Conservation (phyloP, 2,888 invertebrate species). For the Lacanobia wlatinum region DNA sequence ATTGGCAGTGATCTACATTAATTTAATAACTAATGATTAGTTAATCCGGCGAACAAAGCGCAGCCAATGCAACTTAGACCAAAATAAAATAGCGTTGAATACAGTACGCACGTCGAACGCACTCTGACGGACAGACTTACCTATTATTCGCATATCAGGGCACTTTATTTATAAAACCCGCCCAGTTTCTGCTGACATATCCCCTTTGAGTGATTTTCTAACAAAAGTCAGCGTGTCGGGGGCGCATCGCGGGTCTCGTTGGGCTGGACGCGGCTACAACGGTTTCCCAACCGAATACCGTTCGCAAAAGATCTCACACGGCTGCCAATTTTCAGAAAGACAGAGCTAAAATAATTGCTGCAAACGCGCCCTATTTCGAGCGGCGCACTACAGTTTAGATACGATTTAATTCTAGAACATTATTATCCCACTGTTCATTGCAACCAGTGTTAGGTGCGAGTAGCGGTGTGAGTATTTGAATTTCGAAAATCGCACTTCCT, state of each 20-base stretch:
- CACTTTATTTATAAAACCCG: constrained; percentile 87
- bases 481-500: constrained; percentile 42
- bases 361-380: constrained; percentile 90
- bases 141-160: constrained; percentile 89
- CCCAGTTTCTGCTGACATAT: constrained; percentile 81
- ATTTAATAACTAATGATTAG: constrained; percentile 58
- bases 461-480: constrained; percentile 33
- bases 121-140: constrained; percentile 82
- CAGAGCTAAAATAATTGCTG: constrained; percentile 90
- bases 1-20: constrained; percentile 42
- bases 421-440: constrained; percentile 81
- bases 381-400: constrained; percentile 84
- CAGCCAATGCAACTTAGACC: constrained; percentile 72
- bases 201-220: constrained; percentile 71
- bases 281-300: constrained; percentile 90
- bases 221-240: constrained; percentile 61
- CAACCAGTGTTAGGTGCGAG: constrained; percentile 58
- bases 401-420: constrained; percentile 86
- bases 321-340: constrained; percentile 91
- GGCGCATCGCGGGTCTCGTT: constrained; percentile 76
- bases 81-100: constrained; percentile 75
- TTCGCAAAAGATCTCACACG: constrained; percentile 88
- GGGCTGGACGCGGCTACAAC: constrained; percentile 81
- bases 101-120: constrained; percentile 73
- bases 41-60: constrained; percentile 56